Evolutionary conservation across 1,140 invertebrate genomes (phyloP).

Genomic region (Nasonia giraulti): DNA sequence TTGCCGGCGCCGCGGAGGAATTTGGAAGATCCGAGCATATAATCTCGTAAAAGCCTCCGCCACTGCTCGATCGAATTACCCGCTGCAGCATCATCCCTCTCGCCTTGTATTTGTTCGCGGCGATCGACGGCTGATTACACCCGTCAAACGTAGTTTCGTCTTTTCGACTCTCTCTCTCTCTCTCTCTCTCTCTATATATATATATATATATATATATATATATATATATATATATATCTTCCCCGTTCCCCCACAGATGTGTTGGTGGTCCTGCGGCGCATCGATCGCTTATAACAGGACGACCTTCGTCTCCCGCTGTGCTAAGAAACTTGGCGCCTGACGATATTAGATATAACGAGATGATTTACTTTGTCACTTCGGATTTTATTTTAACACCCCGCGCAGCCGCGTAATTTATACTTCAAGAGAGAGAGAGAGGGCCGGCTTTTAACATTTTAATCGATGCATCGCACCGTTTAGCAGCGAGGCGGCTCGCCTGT

Average conservation of each 20-base stretch:
- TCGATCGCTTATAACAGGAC: background rate
- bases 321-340: background rate
- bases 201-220: background rate
- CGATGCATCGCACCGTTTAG: conserved; percentile 1
- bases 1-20: background rate
- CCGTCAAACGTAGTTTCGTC: background rate
- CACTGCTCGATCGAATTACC: background rate
- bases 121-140: conserved; percentile 18
- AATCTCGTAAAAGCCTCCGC: conserved; percentile 9
- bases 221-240: background rate
- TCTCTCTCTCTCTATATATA: background rate
- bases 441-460: conserved; percentile 6
- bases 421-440: background rate
- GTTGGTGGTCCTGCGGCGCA: background rate
- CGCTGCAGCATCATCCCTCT: background rate
- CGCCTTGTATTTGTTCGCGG: conserved; percentile 19
- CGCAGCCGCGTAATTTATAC: background rate
- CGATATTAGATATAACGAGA: conserved; percentile 17
- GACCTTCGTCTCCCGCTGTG: background rate
- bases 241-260: background rate
- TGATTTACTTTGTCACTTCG: conserved; percentile 6
- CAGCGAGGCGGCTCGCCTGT: background rate
- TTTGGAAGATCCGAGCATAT: conserved; percentile 14
- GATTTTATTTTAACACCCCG: background rate
- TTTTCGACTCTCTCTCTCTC: background rate